phyloP scores from a whole-genome alignment of 2,113 vertebrate species.

The Synchiropus splendidus region DNA sequence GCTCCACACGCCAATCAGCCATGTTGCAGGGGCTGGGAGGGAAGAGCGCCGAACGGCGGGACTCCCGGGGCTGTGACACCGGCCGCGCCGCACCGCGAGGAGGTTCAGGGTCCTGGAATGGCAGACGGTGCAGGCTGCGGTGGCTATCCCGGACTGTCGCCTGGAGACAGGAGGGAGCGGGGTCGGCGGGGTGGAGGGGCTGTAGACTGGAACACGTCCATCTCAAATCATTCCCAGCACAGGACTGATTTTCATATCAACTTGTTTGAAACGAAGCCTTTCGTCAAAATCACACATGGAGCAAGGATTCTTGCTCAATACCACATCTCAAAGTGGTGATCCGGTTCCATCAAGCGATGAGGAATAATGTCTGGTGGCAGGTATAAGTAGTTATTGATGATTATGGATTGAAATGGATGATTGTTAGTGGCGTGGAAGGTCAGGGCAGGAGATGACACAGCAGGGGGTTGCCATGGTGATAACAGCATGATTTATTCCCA shows the following conservation, averaged over 20 bases:
- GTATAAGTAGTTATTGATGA: constrained; percentile 15
- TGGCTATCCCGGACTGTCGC: not conserved
- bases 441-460: constrained; percentile 33
- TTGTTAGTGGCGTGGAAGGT: constrained; percentile 33
- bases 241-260: too few relatives aligned
- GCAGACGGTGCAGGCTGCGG: not conserved
- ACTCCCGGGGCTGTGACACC: constrained; percentile 38
- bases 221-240: too few relatives aligned
- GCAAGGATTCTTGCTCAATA: not conserved
- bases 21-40: constrained; percentile 31
- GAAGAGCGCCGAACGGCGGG: constrained; percentile 19
- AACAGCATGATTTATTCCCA: constrained; percentile 33
- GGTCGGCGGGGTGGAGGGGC: constrained; percentile 14
- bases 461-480: constrained; percentile 41
- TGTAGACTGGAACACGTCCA: too few relatives aligned
- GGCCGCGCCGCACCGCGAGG: constrained; percentile 12
- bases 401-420: constrained; percentile 34
- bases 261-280: too few relatives aligned
- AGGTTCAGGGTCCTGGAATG: not conserved
- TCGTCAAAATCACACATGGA: too few relatives aligned
- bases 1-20: constrained; percentile 35
- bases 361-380: constrained; percentile 6
- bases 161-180: constrained; percentile 15
- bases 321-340: not conserved
- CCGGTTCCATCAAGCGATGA: constrained; percentile 2